Conservation (phyloP, 30 jellyfish, hydroid and myxozoan genomes). For the Aurelia aurita complex sp. Pacific region DNA sequence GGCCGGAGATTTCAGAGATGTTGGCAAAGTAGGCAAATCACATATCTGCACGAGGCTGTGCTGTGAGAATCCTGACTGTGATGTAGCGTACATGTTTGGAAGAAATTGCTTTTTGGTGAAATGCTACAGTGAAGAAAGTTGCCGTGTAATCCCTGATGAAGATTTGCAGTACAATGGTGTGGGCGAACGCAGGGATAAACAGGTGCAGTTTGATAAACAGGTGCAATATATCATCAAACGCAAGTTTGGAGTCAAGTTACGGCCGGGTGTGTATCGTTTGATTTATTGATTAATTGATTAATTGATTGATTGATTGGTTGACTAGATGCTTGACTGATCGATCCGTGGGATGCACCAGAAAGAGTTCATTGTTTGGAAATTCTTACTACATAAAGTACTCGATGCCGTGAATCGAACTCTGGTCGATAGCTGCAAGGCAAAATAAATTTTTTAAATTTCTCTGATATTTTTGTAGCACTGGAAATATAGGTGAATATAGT, state of each 20-base stretch:
- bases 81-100: constrained; percentile 96
- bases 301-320: too few relatives aligned
- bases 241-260: constrained; percentile 83
- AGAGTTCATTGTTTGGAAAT: too few relatives aligned
- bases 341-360: too few relatives aligned
- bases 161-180: constrained; percentile 55
- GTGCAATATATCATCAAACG: constrained; percentile 88
- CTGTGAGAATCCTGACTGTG: constrained; percentile 95
- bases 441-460: too few relatives aligned
- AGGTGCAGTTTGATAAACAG: constrained; percentile 77
- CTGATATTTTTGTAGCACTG: too few relatives aligned
- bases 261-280: constrained; percentile 65
- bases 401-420: too few relatives aligned
- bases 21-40: constrained; percentile 95
- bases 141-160: constrained; percentile 97
- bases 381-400: too few relatives aligned
- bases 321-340: too few relatives aligned
- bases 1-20: constrained; percentile 96
- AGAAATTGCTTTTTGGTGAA: constrained; percentile 93
- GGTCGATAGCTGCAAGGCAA: too few relatives aligned
- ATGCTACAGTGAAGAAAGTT: constrained; percentile 91
- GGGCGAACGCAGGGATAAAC: constrained; percentile 53
- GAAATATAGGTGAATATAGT: too few relatives aligned
- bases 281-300: too few relatives aligned
- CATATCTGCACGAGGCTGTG: constrained; percentile 94